A percentile compares a stretch with the other conserved stretches of the same genome.
Evolutionary conservation across 1,140 invertebrate genomes (phyloP).

Genomic region (Latrodectus geometricus): DNA sequence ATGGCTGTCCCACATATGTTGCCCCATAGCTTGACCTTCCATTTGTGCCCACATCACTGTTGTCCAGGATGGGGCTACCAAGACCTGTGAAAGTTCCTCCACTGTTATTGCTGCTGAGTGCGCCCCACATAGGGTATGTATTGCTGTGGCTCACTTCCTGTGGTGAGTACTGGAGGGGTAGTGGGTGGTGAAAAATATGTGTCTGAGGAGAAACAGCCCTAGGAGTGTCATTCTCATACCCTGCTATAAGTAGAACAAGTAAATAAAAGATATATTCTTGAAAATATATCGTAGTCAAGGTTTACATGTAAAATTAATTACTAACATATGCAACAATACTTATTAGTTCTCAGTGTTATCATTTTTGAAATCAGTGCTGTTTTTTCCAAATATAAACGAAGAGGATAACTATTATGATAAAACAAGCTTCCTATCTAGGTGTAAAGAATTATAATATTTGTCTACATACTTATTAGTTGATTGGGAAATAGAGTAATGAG

Average conservation of each 20-base stretch:
- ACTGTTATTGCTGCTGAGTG: background rate
- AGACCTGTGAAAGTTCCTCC: conserved; percentile 12
- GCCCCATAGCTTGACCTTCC: conserved; percentile 3
- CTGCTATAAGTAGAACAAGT: background rate
- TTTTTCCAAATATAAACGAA: too few species aligned
- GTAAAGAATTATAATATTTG: too few species aligned
- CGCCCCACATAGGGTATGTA: conserved; percentile 17
- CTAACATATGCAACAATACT: too few species aligned
- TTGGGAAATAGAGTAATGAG: too few species aligned
- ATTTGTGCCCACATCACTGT: background rate
- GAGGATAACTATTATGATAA: too few species aligned
- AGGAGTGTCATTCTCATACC: conserved; percentile 28
- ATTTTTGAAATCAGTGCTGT: too few species aligned
- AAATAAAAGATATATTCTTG: too few species aligned
- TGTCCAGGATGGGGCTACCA: conserved; percentile 34
- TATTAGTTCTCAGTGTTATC: too few species aligned
- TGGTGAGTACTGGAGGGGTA: background rate
- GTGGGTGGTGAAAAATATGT: background rate
- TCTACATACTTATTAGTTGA: too few species aligned
- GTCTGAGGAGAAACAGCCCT: conserved; percentile 21
- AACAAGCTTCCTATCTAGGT: too few species aligned
- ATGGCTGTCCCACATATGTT: background rate
- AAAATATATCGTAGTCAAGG: too few species aligned
- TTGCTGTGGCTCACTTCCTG: conserved; percentile 4
- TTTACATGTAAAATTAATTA: too few species aligned